Conservation (phyloP, 2,797 vertebrate genomes). For the Myripristis murdjan region DNA sequence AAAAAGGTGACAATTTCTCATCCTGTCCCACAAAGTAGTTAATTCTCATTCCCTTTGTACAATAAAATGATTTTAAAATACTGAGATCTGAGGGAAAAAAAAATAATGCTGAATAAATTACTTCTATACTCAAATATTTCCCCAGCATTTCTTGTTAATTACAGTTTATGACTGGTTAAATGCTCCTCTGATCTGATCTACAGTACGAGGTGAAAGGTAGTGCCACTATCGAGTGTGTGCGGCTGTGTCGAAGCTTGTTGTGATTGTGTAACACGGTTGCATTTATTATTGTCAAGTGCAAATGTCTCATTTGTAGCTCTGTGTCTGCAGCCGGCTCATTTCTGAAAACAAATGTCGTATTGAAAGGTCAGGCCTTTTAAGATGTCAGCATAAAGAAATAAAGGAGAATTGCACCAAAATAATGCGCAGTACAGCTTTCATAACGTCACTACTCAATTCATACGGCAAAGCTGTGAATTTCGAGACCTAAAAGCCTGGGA, state of each 20-base stretch:
- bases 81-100: conserved; percentile 51
- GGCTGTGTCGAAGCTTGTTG: conserved; percentile 53
- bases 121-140: conserved; percentile 51
- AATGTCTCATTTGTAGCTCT: conserved; percentile 68
- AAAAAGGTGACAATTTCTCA: conserved; percentile 32
- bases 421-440: conserved; percentile 49
- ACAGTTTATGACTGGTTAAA: conserved; percentile 46
- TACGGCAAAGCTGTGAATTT: conserved; percentile 3
- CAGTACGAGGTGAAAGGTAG: conserved; percentile 49
- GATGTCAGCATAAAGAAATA: conserved; percentile 49
- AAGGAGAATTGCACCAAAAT: conserved; percentile 16
- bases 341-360: conserved; percentile 66
- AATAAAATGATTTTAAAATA: conserved; percentile 69
- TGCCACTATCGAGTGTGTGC: conserved; percentile 51
- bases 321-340: conserved; percentile 61
- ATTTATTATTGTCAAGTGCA: conserved; percentile 50
- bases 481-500: no score
- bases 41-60: conserved; percentile 44
- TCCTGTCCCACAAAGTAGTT: conserved; percentile 28
- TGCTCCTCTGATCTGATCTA: conserved; percentile 47
- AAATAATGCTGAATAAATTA: conserved; percentile 71
- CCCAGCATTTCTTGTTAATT: conserved; percentile 47
- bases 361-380: conserved; percentile 73
- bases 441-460: conserved; percentile 23
- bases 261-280: conserved; percentile 56